A percentile compares a stretch with the other conserved stretches of the same genome.
Evolutionary conservation across 2,888 invertebrate species (phyloP).

Genomic region (Ecdyonurus torrentis): DNA sequence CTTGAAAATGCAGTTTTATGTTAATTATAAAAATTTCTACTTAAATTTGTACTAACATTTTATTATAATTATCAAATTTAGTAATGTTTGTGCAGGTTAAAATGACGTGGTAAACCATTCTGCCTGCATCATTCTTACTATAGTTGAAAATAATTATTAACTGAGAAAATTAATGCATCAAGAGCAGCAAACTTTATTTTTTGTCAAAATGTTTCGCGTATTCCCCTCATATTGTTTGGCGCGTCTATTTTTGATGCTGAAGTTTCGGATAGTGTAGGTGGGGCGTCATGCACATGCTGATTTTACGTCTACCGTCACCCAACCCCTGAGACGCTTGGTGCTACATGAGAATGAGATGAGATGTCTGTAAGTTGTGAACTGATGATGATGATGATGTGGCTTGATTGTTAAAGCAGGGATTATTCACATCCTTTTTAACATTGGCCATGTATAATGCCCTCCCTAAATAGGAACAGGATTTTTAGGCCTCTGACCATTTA

Average conservation of each 20-base stretch:
- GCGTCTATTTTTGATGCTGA: background rate
- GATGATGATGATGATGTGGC: background rate
- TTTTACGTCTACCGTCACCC: background rate
- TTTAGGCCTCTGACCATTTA: too few relatives aligned
- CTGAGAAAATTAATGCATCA: too few relatives aligned
- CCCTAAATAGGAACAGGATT: too few relatives aligned
- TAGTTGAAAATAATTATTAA: too few relatives aligned
- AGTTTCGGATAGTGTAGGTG: conserved; percentile 3
- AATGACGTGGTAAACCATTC: background rate
- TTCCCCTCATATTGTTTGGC: too few relatives aligned
- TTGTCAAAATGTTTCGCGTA: background rate
- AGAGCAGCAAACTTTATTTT: background rate
- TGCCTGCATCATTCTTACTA: background rate
- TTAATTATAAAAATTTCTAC: background rate
- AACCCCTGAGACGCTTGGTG: background rate
- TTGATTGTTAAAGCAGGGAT: too few relatives aligned
- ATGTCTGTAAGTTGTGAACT: background rate
- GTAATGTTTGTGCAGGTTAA: background rate
- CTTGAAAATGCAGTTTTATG: conserved; percentile 2
- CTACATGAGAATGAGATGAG: background rate
- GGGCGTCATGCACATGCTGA: background rate
- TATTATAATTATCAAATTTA: background rate
- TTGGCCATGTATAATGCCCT: too few relatives aligned
- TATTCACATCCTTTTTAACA: too few relatives aligned
- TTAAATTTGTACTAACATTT: conserved; percentile 2